A percentile compares a stretch with the other conserved stretches of the same genome.
Conservation (phyloP, 2,797 vertebrate species). For the Trichosurus vulpecula region DNA sequence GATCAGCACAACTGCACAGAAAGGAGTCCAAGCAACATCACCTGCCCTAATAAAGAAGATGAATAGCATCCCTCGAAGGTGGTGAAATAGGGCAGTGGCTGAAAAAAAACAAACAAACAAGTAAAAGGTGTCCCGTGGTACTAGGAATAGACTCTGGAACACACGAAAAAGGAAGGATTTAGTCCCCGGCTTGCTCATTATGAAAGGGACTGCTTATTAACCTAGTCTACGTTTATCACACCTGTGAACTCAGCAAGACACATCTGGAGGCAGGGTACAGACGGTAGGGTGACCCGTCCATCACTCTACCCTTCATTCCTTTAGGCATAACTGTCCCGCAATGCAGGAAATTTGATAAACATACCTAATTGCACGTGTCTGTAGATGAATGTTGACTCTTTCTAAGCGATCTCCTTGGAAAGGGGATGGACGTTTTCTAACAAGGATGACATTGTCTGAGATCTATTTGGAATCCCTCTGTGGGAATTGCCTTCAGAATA, state of each 20-base stretch:
- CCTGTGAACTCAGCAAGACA: not conserved
- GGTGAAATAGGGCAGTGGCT: not conserved
- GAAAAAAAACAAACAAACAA: not conserved
- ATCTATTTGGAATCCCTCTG: not conserved
- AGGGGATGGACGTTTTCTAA: not conserved
- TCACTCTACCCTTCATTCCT: not conserved
- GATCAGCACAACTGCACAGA: not conserved
- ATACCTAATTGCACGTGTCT: not conserved
- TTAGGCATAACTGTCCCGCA: not conserved
- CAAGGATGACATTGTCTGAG: not conserved
- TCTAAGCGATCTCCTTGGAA: not conserved
- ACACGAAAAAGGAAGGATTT: not conserved
- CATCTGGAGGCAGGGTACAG: not conserved
- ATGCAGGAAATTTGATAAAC: not conserved
- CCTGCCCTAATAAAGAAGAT: constrained; percentile 46
- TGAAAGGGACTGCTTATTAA: not conserved
- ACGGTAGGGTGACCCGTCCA: not conserved
- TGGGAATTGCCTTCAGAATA: not conserved
- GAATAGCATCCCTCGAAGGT: not conserved
- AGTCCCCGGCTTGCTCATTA: not conserved
- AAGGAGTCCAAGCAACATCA: not conserved
- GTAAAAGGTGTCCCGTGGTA: not conserved
- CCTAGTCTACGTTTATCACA: not conserved
- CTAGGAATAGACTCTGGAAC: not conserved
- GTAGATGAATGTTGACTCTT: not conserved